These are phyloP conservation scores for Drosophila yooni DNA, from an alignment of 2,888 invertebrate genomes.

Conservation along the genomic window DNA sequence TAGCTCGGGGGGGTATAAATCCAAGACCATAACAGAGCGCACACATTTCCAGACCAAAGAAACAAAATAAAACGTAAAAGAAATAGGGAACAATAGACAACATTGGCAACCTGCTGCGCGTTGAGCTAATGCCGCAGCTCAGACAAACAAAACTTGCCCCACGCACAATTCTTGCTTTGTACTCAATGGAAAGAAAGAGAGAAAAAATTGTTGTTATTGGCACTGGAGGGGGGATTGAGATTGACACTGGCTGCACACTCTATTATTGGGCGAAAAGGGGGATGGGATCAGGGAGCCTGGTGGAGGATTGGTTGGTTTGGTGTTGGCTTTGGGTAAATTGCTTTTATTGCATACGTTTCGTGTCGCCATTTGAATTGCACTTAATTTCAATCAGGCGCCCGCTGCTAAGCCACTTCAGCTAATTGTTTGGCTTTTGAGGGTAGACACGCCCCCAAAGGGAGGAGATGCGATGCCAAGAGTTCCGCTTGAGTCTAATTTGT, in stretches of 20 bases:
- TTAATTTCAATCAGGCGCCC: conserved; percentile 78
- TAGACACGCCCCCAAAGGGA: conserved; percentile 6
- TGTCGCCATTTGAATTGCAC: conserved; percentile 78
- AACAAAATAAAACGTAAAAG: conserved; percentile 16
- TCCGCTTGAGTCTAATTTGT: conserved; percentile 60
- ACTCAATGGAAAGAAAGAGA: conserved; percentile 48
- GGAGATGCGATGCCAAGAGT: not conserved
- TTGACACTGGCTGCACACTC: conserved; percentile 38
- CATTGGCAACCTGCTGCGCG: conserved; percentile 75
- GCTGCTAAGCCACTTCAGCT: conserved; percentile 77
- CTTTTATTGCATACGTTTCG: conserved; percentile 77
- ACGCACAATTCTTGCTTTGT: conserved; percentile 54
- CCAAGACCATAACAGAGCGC: conserved; percentile 16
- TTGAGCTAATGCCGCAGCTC: conserved; percentile 71
- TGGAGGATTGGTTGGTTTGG: not conserved
- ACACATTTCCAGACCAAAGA: conserved; percentile 13
- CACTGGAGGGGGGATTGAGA: conserved; percentile 25
- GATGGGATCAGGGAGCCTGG: not conserved
- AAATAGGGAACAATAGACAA: conserved; percentile 64
- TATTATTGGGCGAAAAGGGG: conserved; percentile 26
- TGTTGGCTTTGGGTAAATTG: conserved; percentile 71
- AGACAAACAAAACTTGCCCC: conserved; percentile 66
- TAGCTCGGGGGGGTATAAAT: conserved; percentile 3
- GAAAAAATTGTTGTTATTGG: conserved; percentile 16
- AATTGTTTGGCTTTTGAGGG: conserved; percentile 71